Percentiles rank a stretch among this genome's conserved stretches.
phyloP scores from a whole-genome alignment of 2,888 invertebrate species.

The Nomada lathburiana region DNA sequence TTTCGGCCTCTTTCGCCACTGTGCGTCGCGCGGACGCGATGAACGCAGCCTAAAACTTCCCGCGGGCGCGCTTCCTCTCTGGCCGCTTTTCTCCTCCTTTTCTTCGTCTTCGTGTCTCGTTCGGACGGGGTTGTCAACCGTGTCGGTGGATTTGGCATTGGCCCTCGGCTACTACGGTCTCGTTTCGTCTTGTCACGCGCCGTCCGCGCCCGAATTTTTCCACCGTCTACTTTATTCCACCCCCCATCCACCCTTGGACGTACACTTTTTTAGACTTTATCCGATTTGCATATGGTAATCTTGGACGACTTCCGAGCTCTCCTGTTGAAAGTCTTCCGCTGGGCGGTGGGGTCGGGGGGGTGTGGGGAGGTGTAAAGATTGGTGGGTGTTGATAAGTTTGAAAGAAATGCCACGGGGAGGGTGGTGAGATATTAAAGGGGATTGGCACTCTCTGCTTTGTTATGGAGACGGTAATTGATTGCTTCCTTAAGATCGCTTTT shows the following conservation, averaged over 20 bases:
- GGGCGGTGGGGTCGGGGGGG: not conserved
- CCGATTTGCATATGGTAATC: constrained; percentile 40
- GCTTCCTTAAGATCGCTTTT: too few relatives aligned
- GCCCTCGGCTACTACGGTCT: constrained; percentile 60
- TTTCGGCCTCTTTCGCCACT: too few relatives aligned
- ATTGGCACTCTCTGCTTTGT: not conserved
- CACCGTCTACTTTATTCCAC: not conserved
- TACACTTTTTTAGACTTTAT: not conserved
- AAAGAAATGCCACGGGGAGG: not conserved
- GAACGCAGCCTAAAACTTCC: constrained; percentile 66
- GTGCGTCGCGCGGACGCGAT: constrained; percentile 21
- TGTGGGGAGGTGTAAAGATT: not conserved
- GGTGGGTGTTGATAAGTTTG: not conserved
- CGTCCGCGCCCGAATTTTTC: constrained; percentile 32
- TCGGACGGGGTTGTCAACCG: constrained; percentile 73
- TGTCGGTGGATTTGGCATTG: constrained; percentile 72
- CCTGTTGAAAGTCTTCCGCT: not conserved
- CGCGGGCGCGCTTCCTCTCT: constrained; percentile 7
- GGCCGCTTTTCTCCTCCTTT: constrained; percentile 23
- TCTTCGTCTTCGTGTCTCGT: constrained; percentile 42
- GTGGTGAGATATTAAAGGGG: not conserved
- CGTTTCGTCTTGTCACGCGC: constrained; percentile 50
- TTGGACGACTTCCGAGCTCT: constrained; percentile 16
- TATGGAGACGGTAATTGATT: not conserved
- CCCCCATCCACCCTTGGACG: not conserved